A percentile compares a stretch with the other conserved stretches of the same genome.
These are phyloP conservation scores for Anguilla rostrata DNA, from an alignment of 2,113 vertebrate species.

Conservation along the genomic window DNA sequence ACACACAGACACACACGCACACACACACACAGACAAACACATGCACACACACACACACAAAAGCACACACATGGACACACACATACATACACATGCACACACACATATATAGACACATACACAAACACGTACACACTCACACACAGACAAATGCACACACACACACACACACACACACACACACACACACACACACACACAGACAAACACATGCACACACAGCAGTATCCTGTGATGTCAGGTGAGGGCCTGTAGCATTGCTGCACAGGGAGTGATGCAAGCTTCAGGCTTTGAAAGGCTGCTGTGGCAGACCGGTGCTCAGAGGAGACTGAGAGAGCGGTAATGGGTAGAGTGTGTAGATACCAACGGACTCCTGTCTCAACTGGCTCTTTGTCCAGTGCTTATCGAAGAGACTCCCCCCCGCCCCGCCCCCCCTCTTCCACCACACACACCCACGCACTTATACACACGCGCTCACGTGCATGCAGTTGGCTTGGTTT, in stretches of 20 bases:
- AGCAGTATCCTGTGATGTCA: background rate
- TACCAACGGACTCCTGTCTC: background rate
- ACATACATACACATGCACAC: background rate
- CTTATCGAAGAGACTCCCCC: background rate
- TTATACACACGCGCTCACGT: background rate
- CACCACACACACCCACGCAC: background rate
- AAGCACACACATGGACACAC: background rate
- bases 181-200: conserved; percentile 10
- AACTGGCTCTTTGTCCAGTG: background rate
- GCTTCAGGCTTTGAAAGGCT: too few relatives aligned
- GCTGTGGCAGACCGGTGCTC: background rate
- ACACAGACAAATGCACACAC: conserved; percentile 14
- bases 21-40: conserved; percentile 7
- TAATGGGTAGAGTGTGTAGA: background rate
- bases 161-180: conserved; percentile 31
- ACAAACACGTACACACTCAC: conserved; percentile 13
- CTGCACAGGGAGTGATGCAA: background rate
- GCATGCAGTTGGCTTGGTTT: background rate
- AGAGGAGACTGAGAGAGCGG: background rate
- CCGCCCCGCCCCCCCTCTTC: too few relatives aligned
- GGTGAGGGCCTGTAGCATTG: background rate
- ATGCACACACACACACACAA: background rate
- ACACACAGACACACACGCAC: too few relatives aligned
- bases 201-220: conserved; percentile 12
- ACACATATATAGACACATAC: conserved; percentile 4